Percentiles rank a stretch among this genome's conserved stretches.
Evolutionary conservation across 2,797 vertebrate genomes (phyloP).

Genomic region (Chanos chanos): DNA sequence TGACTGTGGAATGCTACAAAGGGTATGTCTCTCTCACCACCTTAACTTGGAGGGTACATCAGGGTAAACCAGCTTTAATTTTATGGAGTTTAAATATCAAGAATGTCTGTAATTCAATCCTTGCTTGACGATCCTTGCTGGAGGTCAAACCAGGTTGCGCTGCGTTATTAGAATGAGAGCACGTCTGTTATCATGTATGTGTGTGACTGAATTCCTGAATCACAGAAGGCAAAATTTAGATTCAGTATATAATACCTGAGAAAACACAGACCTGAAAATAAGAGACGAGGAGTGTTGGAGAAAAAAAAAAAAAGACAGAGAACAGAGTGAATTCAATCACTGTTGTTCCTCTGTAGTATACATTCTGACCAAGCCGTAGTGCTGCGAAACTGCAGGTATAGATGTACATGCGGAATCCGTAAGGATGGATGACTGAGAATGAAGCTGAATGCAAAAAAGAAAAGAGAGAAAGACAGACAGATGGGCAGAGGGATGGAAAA

Average conservation of each 20-base stretch:
- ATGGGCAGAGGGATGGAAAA: background rate
- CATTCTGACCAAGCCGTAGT: too few relatives aligned
- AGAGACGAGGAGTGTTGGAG: background rate
- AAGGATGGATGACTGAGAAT: conserved; percentile 1
- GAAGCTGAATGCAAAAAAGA: conserved; percentile 9
- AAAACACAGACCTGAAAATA: background rate
- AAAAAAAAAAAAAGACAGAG: background rate
- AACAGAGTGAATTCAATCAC: background rate
- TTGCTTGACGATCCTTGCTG: conserved; percentile 19
- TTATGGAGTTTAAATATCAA: background rate
- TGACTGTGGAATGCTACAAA: too few relatives aligned
- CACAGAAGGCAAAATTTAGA: background rate
- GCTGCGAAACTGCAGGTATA: too few relatives aligned
- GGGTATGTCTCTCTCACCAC: too few relatives aligned
- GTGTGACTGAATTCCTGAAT: conserved; percentile 10
- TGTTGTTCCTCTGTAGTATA: too few relatives aligned
- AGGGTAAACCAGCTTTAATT: too few relatives aligned
- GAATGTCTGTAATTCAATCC: conserved; percentile 26
- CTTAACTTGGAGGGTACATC: too few relatives aligned
- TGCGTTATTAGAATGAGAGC: background rate
- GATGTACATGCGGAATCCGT: too few relatives aligned
- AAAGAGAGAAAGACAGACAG: background rate
- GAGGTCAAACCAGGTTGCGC: conserved; percentile 17
- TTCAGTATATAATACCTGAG: background rate
- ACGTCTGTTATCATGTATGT: conserved; percentile 22